Conservation (phyloP, 1,140 invertebrate species). For the Drosophila auraria region DNA sequence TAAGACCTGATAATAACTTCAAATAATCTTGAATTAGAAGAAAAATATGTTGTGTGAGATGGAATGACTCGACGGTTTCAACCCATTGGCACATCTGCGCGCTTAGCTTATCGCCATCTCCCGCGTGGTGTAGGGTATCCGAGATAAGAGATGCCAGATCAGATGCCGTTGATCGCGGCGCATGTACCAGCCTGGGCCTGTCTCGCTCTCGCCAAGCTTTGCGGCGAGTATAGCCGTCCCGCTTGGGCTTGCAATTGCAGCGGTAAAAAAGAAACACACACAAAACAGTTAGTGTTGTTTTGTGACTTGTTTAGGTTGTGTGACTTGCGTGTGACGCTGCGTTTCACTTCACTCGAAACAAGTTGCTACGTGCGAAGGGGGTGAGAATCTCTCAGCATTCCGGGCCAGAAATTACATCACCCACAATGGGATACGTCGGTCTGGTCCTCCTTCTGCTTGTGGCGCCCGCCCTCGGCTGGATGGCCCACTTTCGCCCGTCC, state of each 20-base stretch:
- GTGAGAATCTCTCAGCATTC: constrained; percentile 4
- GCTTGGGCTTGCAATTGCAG: constrained; percentile 30
- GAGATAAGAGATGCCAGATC: constrained; percentile 16
- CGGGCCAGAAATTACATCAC: constrained; percentile 13
- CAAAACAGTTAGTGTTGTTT: constrained; percentile 1
- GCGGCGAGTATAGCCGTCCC: not conserved
- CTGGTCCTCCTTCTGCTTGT: constrained; percentile 5
- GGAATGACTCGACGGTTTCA: constrained; percentile 13
- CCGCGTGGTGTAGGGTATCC: constrained; percentile 17
- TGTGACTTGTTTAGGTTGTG: not conserved
- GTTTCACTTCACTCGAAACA: constrained; percentile 7
- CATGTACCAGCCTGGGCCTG: not conserved
- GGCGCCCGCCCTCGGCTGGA: constrained; percentile 28
- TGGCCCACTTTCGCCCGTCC: constrained; percentile 54
- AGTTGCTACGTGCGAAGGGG: constrained; percentile 21
- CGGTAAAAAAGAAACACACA: constrained; percentile 7
- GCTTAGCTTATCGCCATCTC: constrained; percentile 2
- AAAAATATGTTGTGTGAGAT: not conserved
- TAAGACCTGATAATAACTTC: not conserved
- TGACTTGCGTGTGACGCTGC: not conserved
- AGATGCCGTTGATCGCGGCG: constrained; percentile 24
- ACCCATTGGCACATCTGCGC: not conserved
- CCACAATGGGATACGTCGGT: not conserved
- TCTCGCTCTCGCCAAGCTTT: constrained; percentile 21
- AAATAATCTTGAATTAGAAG: not conserved